These are phyloP conservation scores for Acrocephalus kingi DNA, from an alignment of 2,113 vertebrate genomes.

Conservation along the genomic window DNA sequence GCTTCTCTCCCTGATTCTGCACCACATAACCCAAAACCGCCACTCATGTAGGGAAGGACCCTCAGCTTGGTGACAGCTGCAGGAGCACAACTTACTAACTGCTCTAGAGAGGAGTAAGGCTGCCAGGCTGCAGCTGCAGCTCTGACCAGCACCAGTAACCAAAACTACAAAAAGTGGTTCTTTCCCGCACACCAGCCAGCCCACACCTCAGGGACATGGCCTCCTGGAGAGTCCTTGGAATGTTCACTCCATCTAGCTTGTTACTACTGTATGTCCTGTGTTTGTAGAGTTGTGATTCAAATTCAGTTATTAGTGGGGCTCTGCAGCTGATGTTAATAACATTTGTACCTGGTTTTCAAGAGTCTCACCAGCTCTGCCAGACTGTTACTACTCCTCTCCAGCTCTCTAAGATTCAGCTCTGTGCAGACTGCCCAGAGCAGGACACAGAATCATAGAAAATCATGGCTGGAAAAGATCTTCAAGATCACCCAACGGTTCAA, in stretches of 20 bases:
- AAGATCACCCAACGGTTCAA: neutral
- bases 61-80: neutral
- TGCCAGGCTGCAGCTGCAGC: neutral
- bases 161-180: neutral
- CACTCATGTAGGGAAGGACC: accelerated
- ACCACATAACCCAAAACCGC: neutral
- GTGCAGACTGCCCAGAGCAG: neutral
- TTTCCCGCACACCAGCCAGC: neutral
- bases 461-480: neutral
- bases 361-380: neutral
- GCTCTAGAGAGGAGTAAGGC: neutral
- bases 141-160: neutral
- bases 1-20: neutral
- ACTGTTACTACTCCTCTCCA: neutral
- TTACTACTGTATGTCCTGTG: neutral
- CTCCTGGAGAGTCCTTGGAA: neutral
- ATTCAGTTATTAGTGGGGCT: neutral
- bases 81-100: accelerated
- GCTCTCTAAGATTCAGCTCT: neutral
- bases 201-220: neutral
- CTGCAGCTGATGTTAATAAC: neutral
- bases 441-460: neutral
- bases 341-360: neutral
- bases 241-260: neutral
- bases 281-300: neutral